phyloP scores from a whole-genome alignment of 2,797 vertebrate genomes.

The Trachurus trachurus region DNA sequence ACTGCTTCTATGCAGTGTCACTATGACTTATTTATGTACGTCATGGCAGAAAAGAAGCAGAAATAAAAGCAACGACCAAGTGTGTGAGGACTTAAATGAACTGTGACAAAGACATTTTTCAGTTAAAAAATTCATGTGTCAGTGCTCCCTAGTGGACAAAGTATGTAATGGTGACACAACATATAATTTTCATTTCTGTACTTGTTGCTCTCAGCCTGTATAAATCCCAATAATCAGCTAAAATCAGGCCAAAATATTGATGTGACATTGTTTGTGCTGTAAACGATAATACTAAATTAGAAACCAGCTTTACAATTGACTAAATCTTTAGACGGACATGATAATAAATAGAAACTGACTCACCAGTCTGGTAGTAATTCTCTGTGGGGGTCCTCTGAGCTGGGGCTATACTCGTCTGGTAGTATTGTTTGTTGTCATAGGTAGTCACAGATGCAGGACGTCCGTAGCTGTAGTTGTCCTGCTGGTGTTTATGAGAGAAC shows the following conservation, averaged over 20 bases:
- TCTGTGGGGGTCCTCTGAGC: constrained; percentile 77
- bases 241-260: neutral
- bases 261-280: neutral
- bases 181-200: neutral
- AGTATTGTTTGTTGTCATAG: constrained; percentile 83
- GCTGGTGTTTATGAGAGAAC: constrained; percentile 37
- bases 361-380: constrained; percentile 83
- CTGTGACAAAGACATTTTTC: neutral
- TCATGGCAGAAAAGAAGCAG: no score
- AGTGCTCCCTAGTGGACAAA: neutral
- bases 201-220: neutral
- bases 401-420: constrained; percentile 77
- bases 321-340: neutral
- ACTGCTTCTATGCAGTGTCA: no score
- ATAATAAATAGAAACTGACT: constrained; percentile 28
- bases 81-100: neutral
- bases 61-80: no score
- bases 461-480: constrained; percentile 82
- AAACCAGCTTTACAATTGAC: neutral
- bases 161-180: neutral
- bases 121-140: neutral
- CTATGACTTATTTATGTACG: no score
- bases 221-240: neutral
- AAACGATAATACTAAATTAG: neutral
- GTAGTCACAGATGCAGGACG: constrained; percentile 71